Evolutionary conservation across 2,888 invertebrate genomes (phyloP).

Genomic region (Dimorphilus gyrociliatus): DNA sequence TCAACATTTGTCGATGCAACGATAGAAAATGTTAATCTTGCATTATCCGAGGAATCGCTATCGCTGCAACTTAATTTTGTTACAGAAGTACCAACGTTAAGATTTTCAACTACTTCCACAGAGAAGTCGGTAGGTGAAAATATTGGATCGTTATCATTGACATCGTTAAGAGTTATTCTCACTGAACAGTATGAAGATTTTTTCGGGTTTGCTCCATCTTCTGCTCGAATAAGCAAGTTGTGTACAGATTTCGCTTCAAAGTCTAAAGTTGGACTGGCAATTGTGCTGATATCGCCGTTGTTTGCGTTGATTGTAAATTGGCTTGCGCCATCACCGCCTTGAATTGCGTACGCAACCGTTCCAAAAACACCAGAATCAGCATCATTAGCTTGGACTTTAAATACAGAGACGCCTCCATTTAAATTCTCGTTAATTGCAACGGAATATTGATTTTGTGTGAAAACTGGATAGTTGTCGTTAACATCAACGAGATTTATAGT

Average conservation of each 20-base stretch:
- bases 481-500: constrained; percentile 16
- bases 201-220: too few relatives aligned
- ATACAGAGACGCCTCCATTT: constrained; percentile 9
- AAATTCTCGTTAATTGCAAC: constrained; percentile 14
- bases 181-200: constrained; percentile 2
- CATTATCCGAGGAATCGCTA: constrained; percentile 15
- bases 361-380: constrained; percentile 14
- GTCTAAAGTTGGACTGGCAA: constrained; percentile 12
- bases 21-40: constrained; percentile 10
- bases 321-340: constrained; percentile 2
- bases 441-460: constrained; percentile 15
- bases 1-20: constrained; percentile 2
- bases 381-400: constrained; percentile 16
- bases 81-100: constrained; percentile 11
- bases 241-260: constrained; percentile 12
- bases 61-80: constrained; percentile 15
- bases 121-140: constrained; percentile 12
- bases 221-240: too few relatives aligned
- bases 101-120: constrained; percentile 12
- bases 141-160: constrained; percentile 19
- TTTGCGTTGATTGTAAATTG: too few relatives aligned
- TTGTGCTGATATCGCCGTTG: constrained; percentile 1
- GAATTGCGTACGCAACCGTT: neutral
- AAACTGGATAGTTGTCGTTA: constrained; percentile 19
- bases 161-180: constrained; percentile 9